Conservation (phyloP, 1,140 invertebrate species). For the Atta colombica region DNA sequence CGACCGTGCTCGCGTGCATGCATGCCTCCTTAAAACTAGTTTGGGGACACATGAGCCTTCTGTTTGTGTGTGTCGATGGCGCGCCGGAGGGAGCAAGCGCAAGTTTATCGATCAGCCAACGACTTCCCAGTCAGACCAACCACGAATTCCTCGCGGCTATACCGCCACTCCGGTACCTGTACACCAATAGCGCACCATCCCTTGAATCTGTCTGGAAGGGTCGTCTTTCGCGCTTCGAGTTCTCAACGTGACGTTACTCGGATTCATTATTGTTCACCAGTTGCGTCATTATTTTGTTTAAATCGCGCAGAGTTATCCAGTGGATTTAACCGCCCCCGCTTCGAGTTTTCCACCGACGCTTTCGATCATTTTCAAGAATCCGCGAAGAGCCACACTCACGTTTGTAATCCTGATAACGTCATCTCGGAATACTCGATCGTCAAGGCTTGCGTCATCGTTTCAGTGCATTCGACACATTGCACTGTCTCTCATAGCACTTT, state of each 20-base stretch:
- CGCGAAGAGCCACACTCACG: neutral
- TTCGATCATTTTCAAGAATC: neutral
- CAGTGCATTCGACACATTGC: neutral
- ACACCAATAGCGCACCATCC: slow-evolving; percentile 4
- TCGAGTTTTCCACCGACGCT: neutral
- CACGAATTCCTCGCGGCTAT: neutral
- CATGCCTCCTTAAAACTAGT: slow-evolving; percentile 78
- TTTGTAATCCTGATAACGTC: neutral
- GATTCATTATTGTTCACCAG: neutral
- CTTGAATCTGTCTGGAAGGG: neutral
- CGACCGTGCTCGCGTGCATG: slow-evolving; percentile 69
- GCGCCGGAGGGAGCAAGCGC: slow-evolving; percentile 47
- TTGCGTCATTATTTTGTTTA: slow-evolving; percentile 26
- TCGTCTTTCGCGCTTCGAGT: neutral
- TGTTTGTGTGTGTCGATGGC: slow-evolving; percentile 76
- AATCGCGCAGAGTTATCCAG: neutral
- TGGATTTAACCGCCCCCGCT: neutral
- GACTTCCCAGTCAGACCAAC: slow-evolving; percentile 38
- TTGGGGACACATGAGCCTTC: slow-evolving; percentile 58
- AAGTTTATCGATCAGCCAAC: slow-evolving; percentile 81
- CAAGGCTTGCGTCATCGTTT: neutral
- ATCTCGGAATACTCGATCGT: neutral
- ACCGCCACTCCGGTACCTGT: neutral
- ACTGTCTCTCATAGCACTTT: neutral
- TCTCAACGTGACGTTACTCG: neutral